These are phyloP conservation scores for Odobenus rosmarus DNA, from an alignment of 2,113 vertebrate species.

Conservation along the genomic window DNA sequence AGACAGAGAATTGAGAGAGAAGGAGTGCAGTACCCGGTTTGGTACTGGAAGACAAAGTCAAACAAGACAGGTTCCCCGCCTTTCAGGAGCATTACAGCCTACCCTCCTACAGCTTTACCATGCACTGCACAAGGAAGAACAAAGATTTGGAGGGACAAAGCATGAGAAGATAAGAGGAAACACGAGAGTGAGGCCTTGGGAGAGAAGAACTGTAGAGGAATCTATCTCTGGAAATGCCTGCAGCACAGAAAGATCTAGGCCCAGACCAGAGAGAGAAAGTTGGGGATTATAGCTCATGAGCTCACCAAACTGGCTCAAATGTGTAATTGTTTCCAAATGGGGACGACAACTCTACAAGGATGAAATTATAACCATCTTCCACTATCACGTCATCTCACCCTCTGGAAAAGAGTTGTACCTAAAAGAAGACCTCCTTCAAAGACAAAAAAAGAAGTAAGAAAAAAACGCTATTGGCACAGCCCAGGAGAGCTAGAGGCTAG, in stretches of 20 bases:
- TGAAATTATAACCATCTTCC: conserved; percentile 78
- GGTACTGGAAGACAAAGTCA: neutral
- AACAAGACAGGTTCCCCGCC: neutral
- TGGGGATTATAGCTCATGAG: conserved; percentile 73
- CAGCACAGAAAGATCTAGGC: conserved; percentile 55
- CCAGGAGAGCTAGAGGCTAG: neutral
- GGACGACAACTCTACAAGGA: conserved; percentile 70
- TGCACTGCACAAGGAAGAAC: neutral
- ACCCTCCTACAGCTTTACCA: neutral
- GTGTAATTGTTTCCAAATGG: conserved; percentile 80
- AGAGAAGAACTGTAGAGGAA: conserved; percentile 25
- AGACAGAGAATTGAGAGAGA: neutral
- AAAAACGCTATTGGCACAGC: neutral
- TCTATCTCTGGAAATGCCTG: conserved; percentile 48
- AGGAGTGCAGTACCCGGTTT: neutral
- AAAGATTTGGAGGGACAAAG: neutral
- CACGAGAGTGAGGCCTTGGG: neutral
- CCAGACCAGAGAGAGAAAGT: conserved; percentile 28
- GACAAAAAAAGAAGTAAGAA: neutral
- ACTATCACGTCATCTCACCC: conserved; percentile 72
- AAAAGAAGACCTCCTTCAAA: conserved; percentile 69
- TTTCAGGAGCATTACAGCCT: neutral
- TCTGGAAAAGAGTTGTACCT: conserved; percentile 76
- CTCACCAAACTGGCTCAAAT: conserved; percentile 72
- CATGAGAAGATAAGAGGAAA: neutral